phyloP scores from a whole-genome alignment of 2,113 vertebrate species.

The Nymphicus hollandicus region DNA sequence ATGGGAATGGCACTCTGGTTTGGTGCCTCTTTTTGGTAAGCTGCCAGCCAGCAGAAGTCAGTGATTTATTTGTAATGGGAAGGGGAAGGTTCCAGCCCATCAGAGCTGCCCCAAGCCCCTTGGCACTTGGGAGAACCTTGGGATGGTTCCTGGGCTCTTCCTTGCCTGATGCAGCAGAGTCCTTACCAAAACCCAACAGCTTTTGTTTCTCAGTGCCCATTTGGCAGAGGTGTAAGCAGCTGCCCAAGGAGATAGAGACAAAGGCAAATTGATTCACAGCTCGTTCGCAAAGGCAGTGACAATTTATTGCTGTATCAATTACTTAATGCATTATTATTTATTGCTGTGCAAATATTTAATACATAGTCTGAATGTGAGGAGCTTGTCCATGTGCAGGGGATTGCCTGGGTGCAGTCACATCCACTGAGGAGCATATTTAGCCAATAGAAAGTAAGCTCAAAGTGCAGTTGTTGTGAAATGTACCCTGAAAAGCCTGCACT shows the following conservation, averaged over 20 bases:
- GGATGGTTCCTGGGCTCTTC: background rate
- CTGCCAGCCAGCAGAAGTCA: background rate
- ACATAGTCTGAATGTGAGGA: rapidly evolving
- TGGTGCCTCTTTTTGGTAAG: background rate
- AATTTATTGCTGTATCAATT: rapidly evolving
- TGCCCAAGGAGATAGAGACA: background rate
- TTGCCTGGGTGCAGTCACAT: rapidly evolving
- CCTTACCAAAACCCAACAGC: background rate
- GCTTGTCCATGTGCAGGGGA: background rate
- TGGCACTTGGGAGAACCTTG: background rate
- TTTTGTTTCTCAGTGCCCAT: rapidly evolving
- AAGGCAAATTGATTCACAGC: background rate
- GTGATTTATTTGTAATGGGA: background rate
- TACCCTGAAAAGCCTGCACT: background rate
- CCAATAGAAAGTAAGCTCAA: background rate
- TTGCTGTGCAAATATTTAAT: too few species aligned
- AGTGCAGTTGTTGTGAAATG: background rate
- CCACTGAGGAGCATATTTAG: background rate
- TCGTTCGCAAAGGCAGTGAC: background rate
- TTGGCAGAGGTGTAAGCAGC: background rate
- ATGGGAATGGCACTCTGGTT: background rate
- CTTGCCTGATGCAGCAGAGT: background rate
- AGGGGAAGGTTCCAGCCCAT: background rate
- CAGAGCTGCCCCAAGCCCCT: background rate
- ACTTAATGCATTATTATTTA: background rate